Base-by-base conservation (phyloP, 1,140 invertebrate genomes). In the Steinernema feltiae region DNA sequence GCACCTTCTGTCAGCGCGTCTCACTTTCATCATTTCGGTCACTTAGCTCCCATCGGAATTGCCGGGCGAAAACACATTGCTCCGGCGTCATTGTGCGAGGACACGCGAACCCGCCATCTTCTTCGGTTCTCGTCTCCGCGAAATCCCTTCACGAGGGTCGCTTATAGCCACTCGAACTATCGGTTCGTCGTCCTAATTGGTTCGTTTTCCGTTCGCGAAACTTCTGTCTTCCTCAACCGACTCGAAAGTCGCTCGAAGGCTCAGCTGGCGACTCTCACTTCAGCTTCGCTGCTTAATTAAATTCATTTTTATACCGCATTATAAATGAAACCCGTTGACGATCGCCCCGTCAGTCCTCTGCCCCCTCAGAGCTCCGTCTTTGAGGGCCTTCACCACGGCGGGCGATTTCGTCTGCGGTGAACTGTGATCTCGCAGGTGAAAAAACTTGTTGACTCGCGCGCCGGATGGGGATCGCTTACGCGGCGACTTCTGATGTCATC, bases 221-320 rank as follows among this genome's bases (percentile, higher is more conserved):
- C 7, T 63, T 63, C 24, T 7, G 15, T 27, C 53, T 17, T n/a
- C 15, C 53, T 15, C 15, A 7, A 41, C 7, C 35, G 18, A 41
- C 35, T 41, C 7, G 7, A 7, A 41, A 18, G 35, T 18, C 35
- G 35, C 7, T 41, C 35, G 7, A 18, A 41, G 35, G 53, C 53
- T 15, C 53, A 63, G 53, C 53, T 63, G 53, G 53, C 7, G 2
- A 21, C 12, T 27, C n/a, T n/a, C n/a, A n/a, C n/a, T n/a, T n/a
- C 53, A 7, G 15, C 7, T 27, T 21, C 53, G 53, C 53, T 63
- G 53, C 53, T 63, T 63, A 63, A 63, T 63, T 63, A 63, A 63
- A 63, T 63, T 63, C 53, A 27, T 63, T 63, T 46, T 63, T 27
- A 63, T 63, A 63, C 53, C 53, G 24, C 53, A 63, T 63, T 63